phyloP scores from a whole-genome alignment of 1,140 invertebrate species.

The Drosophila miranda region DNA sequence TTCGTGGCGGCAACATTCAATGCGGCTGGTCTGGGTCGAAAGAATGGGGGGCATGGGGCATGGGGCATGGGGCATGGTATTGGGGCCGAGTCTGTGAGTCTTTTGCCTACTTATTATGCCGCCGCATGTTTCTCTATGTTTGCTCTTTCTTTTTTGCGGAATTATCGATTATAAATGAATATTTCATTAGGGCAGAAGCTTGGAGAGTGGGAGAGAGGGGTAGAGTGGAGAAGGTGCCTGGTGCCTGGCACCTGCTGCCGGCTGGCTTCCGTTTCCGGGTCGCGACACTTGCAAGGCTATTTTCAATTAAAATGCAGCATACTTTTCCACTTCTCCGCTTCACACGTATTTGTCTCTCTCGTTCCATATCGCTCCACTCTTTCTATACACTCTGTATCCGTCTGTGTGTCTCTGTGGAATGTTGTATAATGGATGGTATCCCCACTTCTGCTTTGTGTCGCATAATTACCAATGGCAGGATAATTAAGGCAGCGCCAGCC shows the following conservation, averaged over 20 bases:
- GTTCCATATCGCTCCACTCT: background rate
- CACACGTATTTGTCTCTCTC: background rate
- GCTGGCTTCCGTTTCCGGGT: slow-evolving; percentile 59
- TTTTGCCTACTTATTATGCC: slow-evolving; percentile 71
- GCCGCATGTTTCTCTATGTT: slow-evolving; percentile 53
- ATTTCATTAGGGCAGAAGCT: slow-evolving; percentile 66
- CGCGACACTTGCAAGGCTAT: slow-evolving; percentile 38
- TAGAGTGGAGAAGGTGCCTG: background rate
- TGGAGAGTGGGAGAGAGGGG: background rate
- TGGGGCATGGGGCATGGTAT: slow-evolving; percentile 8
- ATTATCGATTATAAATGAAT: slow-evolving; percentile 80
- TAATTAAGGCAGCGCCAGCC: slow-evolving; percentile 48
- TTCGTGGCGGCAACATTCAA: slow-evolving; percentile 60
- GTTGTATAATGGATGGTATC: slow-evolving; percentile 39
- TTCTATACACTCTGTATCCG: background rate
- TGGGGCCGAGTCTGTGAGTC: slow-evolving; percentile 15
- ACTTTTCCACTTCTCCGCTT: slow-evolving; percentile 25
- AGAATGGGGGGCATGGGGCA: background rate
- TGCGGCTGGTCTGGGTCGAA: slow-evolving; percentile 44
- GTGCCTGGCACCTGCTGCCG: slow-evolving; percentile 32
- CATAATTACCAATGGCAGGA: slow-evolving; percentile 56
- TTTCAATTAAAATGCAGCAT: slow-evolving; percentile 73
- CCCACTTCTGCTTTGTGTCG: slow-evolving; percentile 54
- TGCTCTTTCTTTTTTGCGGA: slow-evolving; percentile 60
- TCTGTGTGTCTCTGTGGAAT: slow-evolving; percentile 31